phyloP scores from a whole-genome alignment of 1,140 invertebrate genomes.

The Drosophila orena region DNA sequence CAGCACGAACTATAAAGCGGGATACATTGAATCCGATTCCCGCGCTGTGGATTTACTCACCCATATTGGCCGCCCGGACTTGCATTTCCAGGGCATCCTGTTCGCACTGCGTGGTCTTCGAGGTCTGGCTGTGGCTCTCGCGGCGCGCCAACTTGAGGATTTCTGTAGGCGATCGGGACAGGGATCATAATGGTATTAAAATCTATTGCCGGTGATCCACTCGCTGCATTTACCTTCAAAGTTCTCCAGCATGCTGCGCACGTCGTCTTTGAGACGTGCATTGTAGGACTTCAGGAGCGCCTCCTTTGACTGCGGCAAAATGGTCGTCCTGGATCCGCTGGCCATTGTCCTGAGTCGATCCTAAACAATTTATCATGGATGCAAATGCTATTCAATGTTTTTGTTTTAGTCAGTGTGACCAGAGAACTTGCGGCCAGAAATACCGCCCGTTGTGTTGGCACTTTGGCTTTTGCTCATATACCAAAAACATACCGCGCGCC shows the following conservation, averaged over 20 bases:
- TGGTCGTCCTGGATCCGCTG: slow-evolving; percentile 84
- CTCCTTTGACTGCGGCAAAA: slow-evolving; percentile 95
- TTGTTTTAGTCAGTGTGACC: background rate
- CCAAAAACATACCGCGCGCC: too few relatives aligned
- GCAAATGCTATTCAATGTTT: background rate
- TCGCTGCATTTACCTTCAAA: slow-evolving; percentile 90
- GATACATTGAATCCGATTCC: background rate
- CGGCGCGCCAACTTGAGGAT: slow-evolving; percentile 97
- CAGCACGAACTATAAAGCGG: slow-evolving; percentile 91
- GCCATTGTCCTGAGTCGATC: slow-evolving; percentile 42
- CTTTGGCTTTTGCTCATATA: too few relatives aligned
- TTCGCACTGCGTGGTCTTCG: slow-evolving; percentile 95
- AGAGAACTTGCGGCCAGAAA: too few relatives aligned
- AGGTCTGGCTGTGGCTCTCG: slow-evolving; percentile 95
- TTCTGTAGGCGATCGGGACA: slow-evolving; percentile 86
- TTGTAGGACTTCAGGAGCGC: slow-evolving; percentile 97
- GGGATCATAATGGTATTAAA: background rate
- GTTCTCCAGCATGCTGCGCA: slow-evolving; percentile 98
- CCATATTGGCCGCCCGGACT: slow-evolving; percentile 96
- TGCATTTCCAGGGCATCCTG: slow-evolving; percentile 99
- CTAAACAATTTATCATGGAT: background rate
- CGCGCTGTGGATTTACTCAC: slow-evolving; percentile 78
- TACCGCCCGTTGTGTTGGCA: too few relatives aligned
- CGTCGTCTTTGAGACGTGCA: slow-evolving; percentile 96
- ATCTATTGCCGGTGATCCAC: background rate